Percentiles rank a stretch among this genome's conserved stretches.
phyloP scores from a whole-genome alignment of 1,140 invertebrate genomes.

The Drosophila obscura region DNA sequence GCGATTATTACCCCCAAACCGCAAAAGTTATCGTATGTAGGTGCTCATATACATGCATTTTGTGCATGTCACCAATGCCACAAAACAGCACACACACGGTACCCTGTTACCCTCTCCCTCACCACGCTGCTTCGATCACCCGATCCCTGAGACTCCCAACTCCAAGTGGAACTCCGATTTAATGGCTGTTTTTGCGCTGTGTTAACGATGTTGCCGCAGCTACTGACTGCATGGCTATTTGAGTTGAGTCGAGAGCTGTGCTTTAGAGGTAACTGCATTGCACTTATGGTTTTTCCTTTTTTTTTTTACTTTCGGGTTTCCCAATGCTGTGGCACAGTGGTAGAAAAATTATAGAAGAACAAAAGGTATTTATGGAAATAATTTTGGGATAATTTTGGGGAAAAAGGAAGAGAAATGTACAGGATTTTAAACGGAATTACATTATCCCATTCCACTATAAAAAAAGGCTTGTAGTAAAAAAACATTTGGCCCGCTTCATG shows the following conservation, averaged over 20 bases:
- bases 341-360: no score
- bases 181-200: conserved; percentile 77
- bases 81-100: conserved; percentile 4
- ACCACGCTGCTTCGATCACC: background rate
- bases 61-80: conserved; percentile 77
- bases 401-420: no score
- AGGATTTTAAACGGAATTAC: no score
- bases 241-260: conserved; percentile 39
- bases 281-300: conserved; percentile 50
- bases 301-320: conserved; percentile 17
- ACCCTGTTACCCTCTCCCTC: no score
- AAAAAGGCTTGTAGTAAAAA: no score
- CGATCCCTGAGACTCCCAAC: conserved; percentile 11
- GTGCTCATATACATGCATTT: conserved; percentile 82
- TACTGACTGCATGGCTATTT: conserved; percentile 43
- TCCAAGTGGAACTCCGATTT: conserved; percentile 58
- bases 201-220: conserved; percentile 76
- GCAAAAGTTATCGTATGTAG: conserved; percentile 69
- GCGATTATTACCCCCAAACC: conserved; percentile 74
- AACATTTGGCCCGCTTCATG: no score
- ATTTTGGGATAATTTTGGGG: no score
- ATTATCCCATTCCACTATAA: no score
- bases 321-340: conserved; percentile 39
- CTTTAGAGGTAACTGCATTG: conserved; percentile 60
- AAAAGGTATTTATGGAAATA: no score